phyloP scores from a whole-genome alignment of 2,888 invertebrate genomes.

The Synanthedon andrenaeformis region DNA sequence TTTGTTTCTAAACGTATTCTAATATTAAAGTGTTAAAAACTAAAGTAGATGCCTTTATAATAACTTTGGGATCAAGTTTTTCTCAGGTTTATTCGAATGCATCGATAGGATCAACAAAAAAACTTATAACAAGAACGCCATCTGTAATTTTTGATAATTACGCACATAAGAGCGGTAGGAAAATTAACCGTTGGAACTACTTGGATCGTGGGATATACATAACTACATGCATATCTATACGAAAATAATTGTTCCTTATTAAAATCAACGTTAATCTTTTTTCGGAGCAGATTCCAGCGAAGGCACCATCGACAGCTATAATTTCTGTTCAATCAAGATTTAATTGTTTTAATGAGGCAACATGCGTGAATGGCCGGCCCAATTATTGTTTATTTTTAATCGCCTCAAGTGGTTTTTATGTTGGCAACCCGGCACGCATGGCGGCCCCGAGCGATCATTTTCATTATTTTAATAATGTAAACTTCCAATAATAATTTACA shows the following conservation, averaged over 20 bases:
- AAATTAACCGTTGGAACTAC: slow-evolving; percentile 52
- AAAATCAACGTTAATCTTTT: slow-evolving; percentile 68
- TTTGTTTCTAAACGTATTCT: too few species aligned
- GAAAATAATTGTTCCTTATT: slow-evolving; percentile 69
- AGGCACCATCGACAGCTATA: slow-evolving; percentile 68
- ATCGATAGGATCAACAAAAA: too few species aligned
- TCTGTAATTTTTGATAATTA: slow-evolving; percentile 68
- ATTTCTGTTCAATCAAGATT: slow-evolving; percentile 72
- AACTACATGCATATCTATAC: slow-evolving; percentile 37
- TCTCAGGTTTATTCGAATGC: too few species aligned
- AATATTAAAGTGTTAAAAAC: too few species aligned
- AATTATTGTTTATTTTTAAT: slow-evolving; percentile 72
- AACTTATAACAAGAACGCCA: slow-evolving; percentile 35
- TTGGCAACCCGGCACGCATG: slow-evolving; percentile 66
- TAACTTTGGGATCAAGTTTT: too few species aligned
- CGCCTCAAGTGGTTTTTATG: slow-evolving; percentile 68
- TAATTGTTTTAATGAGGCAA: slow-evolving; percentile 71
- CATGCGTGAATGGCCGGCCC: slow-evolving; percentile 70
- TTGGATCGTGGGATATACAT: slow-evolving; percentile 57
- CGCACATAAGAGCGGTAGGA: slow-evolving; percentile 41
- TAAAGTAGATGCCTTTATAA: too few species aligned
- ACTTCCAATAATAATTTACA: slow-evolving; percentile 71
- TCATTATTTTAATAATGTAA: slow-evolving; percentile 72
- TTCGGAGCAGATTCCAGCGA: slow-evolving; percentile 62
- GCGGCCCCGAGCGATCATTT: slow-evolving; percentile 64